phyloP scores from a whole-genome alignment of 1,140 invertebrate species.

The Daktulosphaira vitifoliae region DNA sequence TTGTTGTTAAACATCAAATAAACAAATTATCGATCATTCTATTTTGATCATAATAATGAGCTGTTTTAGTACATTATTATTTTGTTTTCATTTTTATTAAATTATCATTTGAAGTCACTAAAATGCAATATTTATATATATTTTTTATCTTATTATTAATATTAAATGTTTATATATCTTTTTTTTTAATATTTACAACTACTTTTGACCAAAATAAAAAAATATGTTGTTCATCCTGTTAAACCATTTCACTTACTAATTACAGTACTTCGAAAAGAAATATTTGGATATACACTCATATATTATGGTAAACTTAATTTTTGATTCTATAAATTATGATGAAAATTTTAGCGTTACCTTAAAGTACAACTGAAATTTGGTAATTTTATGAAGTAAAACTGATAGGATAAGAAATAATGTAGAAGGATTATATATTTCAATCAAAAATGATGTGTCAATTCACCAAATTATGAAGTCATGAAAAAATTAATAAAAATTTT shows the following conservation, averaged over 20 bases:
- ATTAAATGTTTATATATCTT: slow-evolving; percentile 8
- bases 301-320: too few relatives aligned
- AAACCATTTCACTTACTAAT: not conserved
- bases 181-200: not conserved
- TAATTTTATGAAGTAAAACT: too few relatives aligned
- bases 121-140: slow-evolving; percentile 7
- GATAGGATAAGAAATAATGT: too few relatives aligned
- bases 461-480: too few relatives aligned
- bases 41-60: slow-evolving; percentile 11
- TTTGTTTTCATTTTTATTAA: slow-evolving; percentile 14
- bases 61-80: slow-evolving; percentile 20
- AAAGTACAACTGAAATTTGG: too few relatives aligned
- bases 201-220: not conserved
- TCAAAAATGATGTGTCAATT: too few relatives aligned
- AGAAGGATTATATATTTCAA: too few relatives aligned
- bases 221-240: slow-evolving; percentile 11
- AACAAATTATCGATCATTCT: not conserved
- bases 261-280: too few relatives aligned
- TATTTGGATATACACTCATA: too few relatives aligned
- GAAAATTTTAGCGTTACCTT: too few relatives aligned
- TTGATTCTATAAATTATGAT: too few relatives aligned
- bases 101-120: slow-evolving; percentile 3
- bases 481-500: too few relatives aligned
- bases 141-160: slow-evolving; percentile 7
- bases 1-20: not conserved